phyloP scores from a whole-genome alignment of 2,888 invertebrate genomes.

The Lochmaea capreae region DNA sequence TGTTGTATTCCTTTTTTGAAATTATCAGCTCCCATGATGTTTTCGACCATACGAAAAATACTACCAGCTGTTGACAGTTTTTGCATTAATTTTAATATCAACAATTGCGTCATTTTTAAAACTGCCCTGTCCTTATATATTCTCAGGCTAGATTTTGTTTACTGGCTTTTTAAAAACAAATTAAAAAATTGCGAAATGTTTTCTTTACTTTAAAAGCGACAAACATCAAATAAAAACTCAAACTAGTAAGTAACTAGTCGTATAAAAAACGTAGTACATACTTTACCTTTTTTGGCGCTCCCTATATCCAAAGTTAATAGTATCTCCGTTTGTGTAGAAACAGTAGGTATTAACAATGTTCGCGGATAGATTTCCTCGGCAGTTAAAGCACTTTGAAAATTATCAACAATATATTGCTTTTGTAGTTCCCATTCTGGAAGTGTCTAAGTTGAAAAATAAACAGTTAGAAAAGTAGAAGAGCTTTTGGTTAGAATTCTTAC shows the following conservation, averaged over 20 bases:
- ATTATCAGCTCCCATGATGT: conserved; percentile 45
- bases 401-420: conserved; percentile 77
- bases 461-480: background rate
- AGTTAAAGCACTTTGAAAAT: conserved; percentile 74
- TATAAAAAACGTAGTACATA: background rate
- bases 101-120: no score
- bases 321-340: conserved; percentile 71
- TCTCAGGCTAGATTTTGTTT: no score
- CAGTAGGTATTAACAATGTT: conserved; percentile 68
- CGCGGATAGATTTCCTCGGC: conserved; percentile 72
- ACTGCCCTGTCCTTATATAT: no score
- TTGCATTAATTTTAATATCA: no score
- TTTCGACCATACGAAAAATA: conserved; percentile 51
- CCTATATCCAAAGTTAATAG: conserved; percentile 74
- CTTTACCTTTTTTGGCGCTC: conserved; percentile 56
- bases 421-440: conserved; percentile 71
- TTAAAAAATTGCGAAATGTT: no score
- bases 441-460: conserved; percentile 50
- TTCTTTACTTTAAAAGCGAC: no score
- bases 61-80: conserved; percentile 36
- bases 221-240: no score
- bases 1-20: conserved; percentile 45
- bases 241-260: no score
- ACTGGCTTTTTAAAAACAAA: no score
- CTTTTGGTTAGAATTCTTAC: conserved; percentile 39